These are phyloP conservation scores for Aricia artaxerxes DNA, from an alignment of 2,888 invertebrate species.

Conservation along the genomic window DNA sequence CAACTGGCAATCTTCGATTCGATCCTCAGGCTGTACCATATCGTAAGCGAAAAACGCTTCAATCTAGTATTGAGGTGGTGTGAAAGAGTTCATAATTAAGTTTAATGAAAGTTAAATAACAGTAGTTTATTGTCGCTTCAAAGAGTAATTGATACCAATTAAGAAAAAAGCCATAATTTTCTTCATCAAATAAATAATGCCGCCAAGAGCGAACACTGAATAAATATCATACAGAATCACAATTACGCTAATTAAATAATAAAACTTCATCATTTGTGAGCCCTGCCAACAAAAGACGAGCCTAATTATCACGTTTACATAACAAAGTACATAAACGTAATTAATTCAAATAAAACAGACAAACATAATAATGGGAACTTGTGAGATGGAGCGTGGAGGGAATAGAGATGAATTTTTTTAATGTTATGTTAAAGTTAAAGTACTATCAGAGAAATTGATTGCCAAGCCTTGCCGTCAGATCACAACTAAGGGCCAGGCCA, in stretches of 20 bases:
- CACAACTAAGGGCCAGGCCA: too few species aligned
- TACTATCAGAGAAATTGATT: too few species aligned
- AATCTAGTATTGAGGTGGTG: too few species aligned
- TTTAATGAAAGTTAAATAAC: too few species aligned
- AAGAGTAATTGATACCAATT: too few species aligned
- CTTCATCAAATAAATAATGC: background rate
- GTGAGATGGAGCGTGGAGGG: background rate
- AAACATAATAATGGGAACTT: conserved; percentile 40
- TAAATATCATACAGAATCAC: conserved; percentile 4
- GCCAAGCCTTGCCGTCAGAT: too few species aligned
- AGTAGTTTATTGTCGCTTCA: too few species aligned
- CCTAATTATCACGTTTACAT: conserved; percentile 51
- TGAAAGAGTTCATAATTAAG: too few species aligned
- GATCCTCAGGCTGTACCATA: too few species aligned
- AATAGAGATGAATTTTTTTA: conserved; percentile 3
- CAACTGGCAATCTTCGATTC: too few species aligned
- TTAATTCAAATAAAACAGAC: conserved; percentile 60
- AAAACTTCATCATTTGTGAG: background rate
- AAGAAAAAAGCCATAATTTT: too few species aligned
- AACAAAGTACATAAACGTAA: conserved; percentile 51
- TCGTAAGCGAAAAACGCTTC: too few species aligned
- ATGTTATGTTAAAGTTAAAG: background rate
- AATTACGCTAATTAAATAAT: conserved; percentile 14
- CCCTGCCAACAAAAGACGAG: conserved; percentile 17
- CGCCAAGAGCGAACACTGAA: background rate